phyloP scores from a whole-genome alignment of 2,797 vertebrate species.

The Melopsittacus undulatus region DNA sequence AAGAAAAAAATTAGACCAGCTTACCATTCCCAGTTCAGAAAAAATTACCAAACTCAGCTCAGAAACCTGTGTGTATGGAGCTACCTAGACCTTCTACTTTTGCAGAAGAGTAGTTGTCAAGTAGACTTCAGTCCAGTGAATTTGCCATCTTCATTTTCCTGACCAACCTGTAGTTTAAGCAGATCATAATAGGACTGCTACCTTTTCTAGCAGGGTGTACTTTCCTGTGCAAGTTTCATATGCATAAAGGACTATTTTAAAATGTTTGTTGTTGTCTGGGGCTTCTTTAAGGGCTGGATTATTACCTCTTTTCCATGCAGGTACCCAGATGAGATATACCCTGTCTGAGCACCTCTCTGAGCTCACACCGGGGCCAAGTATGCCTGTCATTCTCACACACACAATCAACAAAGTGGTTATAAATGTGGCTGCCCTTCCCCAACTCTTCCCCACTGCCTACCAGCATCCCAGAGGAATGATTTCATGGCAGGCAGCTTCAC shows the following conservation, averaged over 20 bases:
- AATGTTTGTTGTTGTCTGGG: fast-evolving
- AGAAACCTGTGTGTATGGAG: neutral
- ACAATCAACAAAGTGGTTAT: neutral
- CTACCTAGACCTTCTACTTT: neutral
- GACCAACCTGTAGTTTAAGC: neutral
- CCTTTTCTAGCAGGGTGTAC: neutral
- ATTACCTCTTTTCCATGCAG: neutral
- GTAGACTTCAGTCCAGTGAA: neutral
- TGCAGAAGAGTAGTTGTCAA: neutral
- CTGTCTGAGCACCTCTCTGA: neutral
- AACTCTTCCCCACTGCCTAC: neutral
- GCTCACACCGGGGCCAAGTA: neutral
- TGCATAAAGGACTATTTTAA: neutral
- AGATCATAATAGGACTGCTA: neutral
- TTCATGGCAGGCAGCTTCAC: neutral
- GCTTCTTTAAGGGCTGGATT: neutral
- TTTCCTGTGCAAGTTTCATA: neutral
- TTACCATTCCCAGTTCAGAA: neutral
- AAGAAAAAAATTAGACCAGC: neutral
- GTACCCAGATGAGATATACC: neutral
- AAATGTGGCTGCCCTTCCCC: neutral
- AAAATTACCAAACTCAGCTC: neutral
- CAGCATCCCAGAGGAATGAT: neutral
- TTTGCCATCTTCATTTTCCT: neutral
- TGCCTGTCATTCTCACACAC: fast-evolving